A percentile compares a stretch with the other conserved stretches of the same genome.
Conservation (phyloP, 2,113 vertebrate genomes). For the Apistogramma diplotaenia region DNA sequence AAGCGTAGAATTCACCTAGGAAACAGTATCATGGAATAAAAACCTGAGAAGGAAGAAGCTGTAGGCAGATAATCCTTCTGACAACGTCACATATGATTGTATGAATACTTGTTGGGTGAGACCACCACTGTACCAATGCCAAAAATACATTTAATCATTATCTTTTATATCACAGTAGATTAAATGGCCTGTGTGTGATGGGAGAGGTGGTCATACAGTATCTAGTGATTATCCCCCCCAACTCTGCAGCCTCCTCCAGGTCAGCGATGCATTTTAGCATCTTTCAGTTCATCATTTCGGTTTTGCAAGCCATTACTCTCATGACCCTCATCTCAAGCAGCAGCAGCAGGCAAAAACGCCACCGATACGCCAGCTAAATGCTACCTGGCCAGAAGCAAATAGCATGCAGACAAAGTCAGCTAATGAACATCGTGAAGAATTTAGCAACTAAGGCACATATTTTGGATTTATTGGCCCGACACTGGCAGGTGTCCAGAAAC, state of each 20-base stretch:
- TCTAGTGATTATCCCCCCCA: neutral
- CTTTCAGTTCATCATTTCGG: neutral
- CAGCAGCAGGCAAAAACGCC: neutral
- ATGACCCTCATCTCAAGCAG: neutral
- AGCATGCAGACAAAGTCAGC: neutral
- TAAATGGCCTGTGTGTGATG: neutral
- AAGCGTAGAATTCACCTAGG: constrained; percentile 31
- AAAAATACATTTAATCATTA: neutral
- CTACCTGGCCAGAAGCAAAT: neutral
- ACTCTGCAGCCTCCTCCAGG: neutral
- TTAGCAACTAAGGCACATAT: neutral
- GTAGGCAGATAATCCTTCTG: constrained; percentile 34
- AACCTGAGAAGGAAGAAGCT: constrained; percentile 36
- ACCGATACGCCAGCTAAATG: neutral
- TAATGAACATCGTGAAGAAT: neutral
- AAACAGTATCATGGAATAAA: constrained; percentile 33
- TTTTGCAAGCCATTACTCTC: neutral
- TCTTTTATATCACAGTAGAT: neutral
- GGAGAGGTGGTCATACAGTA: neutral
- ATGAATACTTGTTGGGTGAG: neutral
- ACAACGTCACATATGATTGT: constrained; percentile 1
- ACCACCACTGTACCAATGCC: neutral
- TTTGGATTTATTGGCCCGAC: neutral
- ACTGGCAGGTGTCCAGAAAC: neutral
- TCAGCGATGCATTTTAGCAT: neutral